These are phyloP conservation scores for Aulostomus chinensis DNA, from an alignment of 2,797 vertebrate genomes.

Conservation along the genomic window DNA sequence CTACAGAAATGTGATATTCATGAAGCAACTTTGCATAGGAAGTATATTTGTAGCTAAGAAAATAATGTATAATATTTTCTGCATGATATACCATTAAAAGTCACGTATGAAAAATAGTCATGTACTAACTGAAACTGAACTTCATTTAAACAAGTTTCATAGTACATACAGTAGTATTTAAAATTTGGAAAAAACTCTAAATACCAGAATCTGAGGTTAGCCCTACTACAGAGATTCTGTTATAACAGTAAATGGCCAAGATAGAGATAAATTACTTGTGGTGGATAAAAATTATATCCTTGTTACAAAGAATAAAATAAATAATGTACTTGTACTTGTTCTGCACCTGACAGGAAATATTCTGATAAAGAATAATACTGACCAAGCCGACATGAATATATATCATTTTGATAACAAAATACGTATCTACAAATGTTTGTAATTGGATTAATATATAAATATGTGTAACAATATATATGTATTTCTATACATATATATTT, in stretches of 20 bases:
- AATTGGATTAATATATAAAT: slow-evolving; percentile 75
- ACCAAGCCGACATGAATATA: slow-evolving; percentile 66
- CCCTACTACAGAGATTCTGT: slow-evolving; percentile 39
- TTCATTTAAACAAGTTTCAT: slow-evolving; percentile 38
- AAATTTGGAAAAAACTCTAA: slow-evolving; percentile 28
- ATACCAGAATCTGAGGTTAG: slow-evolving; percentile 25
- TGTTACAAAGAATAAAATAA: slow-evolving; percentile 59
- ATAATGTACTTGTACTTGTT: slow-evolving; percentile 58
- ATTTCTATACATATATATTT: slow-evolving; percentile 73
- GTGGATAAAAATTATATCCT: slow-evolving; percentile 49
- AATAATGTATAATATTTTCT: slow-evolving; percentile 63
- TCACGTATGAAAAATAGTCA: slow-evolving; percentile 62
- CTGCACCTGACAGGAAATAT: slow-evolving; percentile 68
- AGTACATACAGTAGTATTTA: slow-evolving; percentile 33
- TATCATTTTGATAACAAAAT: slow-evolving; percentile 75
- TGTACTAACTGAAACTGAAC: slow-evolving; percentile 32
- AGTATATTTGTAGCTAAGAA: slow-evolving; percentile 67
- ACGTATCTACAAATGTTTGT: slow-evolving; percentile 80
- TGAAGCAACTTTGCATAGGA: slow-evolving; percentile 78
- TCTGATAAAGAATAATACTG: slow-evolving; percentile 76
- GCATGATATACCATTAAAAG: slow-evolving; percentile 46
- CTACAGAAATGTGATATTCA: slow-evolving; percentile 54
- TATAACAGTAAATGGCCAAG: slow-evolving; percentile 42
- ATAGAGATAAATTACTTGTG: slow-evolving; percentile 41
- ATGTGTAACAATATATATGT: slow-evolving; percentile 79